phyloP scores from a whole-genome alignment of 2,888 invertebrate genomes.

The Stegophylla sp. region DNA sequence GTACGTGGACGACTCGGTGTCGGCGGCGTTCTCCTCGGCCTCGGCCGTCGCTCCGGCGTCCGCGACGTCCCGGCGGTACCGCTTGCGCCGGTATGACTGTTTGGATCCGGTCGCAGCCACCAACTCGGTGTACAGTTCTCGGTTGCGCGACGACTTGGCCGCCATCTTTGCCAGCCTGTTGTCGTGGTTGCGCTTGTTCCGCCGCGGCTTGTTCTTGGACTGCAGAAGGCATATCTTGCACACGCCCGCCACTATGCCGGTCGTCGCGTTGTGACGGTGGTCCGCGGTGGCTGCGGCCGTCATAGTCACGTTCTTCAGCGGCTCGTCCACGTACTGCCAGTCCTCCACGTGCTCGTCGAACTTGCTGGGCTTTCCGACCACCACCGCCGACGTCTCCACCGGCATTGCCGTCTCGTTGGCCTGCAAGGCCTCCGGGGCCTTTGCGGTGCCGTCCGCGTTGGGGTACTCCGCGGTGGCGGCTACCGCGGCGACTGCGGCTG shows the following conservation, averaged over 20 bases:
- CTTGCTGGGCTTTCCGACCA: slow-evolving; percentile 62
- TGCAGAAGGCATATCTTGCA: slow-evolving; percentile 38
- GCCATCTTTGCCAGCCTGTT: neutral
- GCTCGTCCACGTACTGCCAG: slow-evolving; percentile 62
- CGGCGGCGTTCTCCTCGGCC: neutral
- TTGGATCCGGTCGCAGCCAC: slow-evolving; percentile 32
- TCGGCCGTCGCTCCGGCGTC: neutral
- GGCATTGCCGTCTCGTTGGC: neutral
- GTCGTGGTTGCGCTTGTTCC: slow-evolving; percentile 52
- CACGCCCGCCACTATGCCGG: neutral
- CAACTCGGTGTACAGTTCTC: slow-evolving; percentile 23
- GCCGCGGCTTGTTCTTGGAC: slow-evolving; percentile 34
- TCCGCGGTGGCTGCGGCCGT: neutral
- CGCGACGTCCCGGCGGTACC: slow-evolving; percentile 23
- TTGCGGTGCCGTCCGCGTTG: neutral
- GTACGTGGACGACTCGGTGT: neutral
- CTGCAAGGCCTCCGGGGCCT: neutral
- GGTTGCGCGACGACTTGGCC: slow-evolving; percentile 24
- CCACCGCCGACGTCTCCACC: neutral
- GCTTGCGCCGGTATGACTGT: slow-evolving; percentile 36
- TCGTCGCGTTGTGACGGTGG: neutral
- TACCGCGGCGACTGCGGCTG: neutral
- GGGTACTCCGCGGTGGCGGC: neutral
- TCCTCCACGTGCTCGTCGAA: slow-evolving; percentile 63
- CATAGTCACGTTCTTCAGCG: slow-evolving; percentile 53